Base-by-base conservation (phyloP, 92 coral and sea anemone species). In the Parazoanthus atlanticus region DNA sequence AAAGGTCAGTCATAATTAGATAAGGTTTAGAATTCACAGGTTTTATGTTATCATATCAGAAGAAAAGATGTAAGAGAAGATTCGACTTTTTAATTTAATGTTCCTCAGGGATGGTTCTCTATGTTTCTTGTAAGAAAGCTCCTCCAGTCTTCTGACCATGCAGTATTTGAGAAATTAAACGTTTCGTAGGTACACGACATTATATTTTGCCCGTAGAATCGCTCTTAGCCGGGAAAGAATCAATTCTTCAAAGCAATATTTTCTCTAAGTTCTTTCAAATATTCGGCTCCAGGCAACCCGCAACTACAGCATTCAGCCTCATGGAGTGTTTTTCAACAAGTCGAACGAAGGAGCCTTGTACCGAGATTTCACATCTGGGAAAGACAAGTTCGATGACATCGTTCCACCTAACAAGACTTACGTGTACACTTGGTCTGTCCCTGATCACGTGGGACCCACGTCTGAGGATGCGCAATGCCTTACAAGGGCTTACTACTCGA, bases 271-370 rank as follows among this genome's bases (percentile, higher is more conserved):
- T 13, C 0, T 36, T 76, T 7, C 67, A 61, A 61, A 61, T 21
- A 19, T 8, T 76, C 32, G 28, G 28, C 5, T 2, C 4, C 86
- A 94, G 96, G 96, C 94, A 8, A 88, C 93, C 3, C 91, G 81
- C 74, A 94, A 94, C 89, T 94, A 90, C 92, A 94, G 94, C 79
- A 92, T 94, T 26, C 91, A 90, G 33, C 94, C 96, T 31, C 93
- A 90, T 64, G 96, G 96, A 40, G 96, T 94, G 16, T 88, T 92
- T 86, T 93, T 89, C 83, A 86, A 93, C 92, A 93, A 93, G 58
- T 91, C 94, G 19, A 93, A 91, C 86, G 96, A 93, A 87, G 96
- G 96, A 32, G 89, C 94, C 26, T 69, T 67, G 56, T 93, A 93
- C 61, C 81, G 86, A 19, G 94, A 93, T 73, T 90, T 89, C 3